A percentile compares a stretch with the other conserved stretches of the same genome.
Conservation (phyloP, 2,797 vertebrate species). For the Pterois miles region DNA sequence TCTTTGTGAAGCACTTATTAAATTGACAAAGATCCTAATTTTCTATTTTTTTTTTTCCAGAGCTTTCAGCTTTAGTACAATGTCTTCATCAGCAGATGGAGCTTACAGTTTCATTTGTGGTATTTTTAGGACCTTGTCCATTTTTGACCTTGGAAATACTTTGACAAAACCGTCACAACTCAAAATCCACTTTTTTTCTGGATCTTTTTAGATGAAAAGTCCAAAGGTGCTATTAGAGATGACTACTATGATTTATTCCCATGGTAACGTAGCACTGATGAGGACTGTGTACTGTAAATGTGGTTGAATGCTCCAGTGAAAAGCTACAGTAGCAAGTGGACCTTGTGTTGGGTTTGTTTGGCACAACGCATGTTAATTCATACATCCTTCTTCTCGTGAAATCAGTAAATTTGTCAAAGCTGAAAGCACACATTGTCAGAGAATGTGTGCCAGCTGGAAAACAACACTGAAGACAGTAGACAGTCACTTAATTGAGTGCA, state of each 20-base stretch:
- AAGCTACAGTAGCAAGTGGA: neutral
- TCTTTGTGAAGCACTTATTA: too few relatives aligned
- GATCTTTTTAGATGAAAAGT: neutral
- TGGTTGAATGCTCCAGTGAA: neutral
- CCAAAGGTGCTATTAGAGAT: neutral
- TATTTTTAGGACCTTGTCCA: neutral
- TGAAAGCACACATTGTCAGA: constrained; percentile 3
- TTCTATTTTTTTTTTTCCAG: too few relatives aligned
- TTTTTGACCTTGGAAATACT: too few relatives aligned
- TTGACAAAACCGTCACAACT: neutral
- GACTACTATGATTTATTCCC: neutral
- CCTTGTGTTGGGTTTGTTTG: neutral
- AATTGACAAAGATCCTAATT: too few relatives aligned
- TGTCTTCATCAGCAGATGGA: neutral
- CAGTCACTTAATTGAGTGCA: constrained; percentile 18
- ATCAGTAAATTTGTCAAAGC: neutral
- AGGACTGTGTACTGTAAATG: neutral
- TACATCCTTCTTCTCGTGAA: constrained; percentile 5
- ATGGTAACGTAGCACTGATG: neutral
- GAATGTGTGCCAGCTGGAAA: constrained; percentile 3
- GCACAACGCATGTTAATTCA: neutral
- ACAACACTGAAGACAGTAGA: neutral
- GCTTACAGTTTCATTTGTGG: neutral
- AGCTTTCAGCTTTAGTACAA: neutral
- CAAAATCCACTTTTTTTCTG: neutral